Percentiles rank a stretch among this genome's conserved stretches.
Conservation (phyloP, 2,888 invertebrate species). For the Diplolepis rosae region DNA sequence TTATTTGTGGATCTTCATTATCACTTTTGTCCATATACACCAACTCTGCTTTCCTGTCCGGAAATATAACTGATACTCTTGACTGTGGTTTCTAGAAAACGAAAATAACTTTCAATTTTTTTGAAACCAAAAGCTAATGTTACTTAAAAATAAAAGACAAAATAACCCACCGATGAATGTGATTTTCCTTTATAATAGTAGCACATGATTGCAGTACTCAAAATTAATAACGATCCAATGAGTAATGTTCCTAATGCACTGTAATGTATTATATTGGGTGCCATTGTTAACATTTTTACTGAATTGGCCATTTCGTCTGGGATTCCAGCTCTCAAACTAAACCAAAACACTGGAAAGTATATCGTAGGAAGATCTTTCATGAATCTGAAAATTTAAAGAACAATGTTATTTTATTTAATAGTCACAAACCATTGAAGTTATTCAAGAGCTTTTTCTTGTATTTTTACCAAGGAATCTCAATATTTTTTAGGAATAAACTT, state of each 20-base stretch:
- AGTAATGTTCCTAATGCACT: constrained; percentile 74
- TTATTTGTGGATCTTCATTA: constrained; percentile 59
- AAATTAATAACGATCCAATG: constrained; percentile 68
- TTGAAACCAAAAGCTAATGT: neutral
- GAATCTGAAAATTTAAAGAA: constrained; percentile 75
- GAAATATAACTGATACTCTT: constrained; percentile 38
- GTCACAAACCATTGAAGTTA: too few relatives aligned
- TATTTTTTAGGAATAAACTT: too few relatives aligned
- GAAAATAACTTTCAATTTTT: neutral
- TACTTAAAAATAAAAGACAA: neutral
- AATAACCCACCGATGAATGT: constrained; percentile 46
- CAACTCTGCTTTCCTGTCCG: constrained; percentile 63
- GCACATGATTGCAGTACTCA: constrained; percentile 52
- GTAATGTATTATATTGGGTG: constrained; percentile 76
- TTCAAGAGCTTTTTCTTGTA: too few relatives aligned
- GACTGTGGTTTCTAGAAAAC: constrained; percentile 50
- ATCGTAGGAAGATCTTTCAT: constrained; percentile 81
- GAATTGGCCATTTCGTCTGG: constrained; percentile 77
- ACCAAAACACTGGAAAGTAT: constrained; percentile 87
- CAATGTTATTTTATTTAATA: too few relatives aligned
- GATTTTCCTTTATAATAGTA: constrained; percentile 50
- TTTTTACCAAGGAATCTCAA: too few relatives aligned
- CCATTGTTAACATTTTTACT: constrained; percentile 75
- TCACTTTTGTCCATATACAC: constrained; percentile 62
- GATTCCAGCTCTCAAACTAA: constrained; percentile 81